phyloP scores from a whole-genome alignment of 2,113 vertebrate species.

The Peromyscus polionotus region DNA sequence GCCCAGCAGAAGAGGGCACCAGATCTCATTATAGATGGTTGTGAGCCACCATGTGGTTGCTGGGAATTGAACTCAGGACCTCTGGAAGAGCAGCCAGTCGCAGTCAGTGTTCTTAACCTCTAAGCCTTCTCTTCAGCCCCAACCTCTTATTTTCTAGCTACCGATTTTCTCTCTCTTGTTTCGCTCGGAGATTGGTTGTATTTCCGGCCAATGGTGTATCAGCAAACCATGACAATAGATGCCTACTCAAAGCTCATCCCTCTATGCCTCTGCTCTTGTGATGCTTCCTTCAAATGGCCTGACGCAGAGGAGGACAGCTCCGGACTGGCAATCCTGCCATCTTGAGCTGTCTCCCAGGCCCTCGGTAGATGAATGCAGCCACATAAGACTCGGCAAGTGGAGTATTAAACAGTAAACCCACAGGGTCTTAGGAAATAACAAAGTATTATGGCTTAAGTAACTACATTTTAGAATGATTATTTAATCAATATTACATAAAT shows the following conservation, averaged over 20 bases:
- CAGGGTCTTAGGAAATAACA: not conserved
- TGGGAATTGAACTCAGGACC: too few species aligned
- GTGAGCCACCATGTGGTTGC: too few species aligned
- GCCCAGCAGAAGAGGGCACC: too few species aligned
- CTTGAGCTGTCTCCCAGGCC: not conserved
- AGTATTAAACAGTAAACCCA: not conserved
- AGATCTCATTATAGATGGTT: too few species aligned
- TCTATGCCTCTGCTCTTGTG: not conserved
- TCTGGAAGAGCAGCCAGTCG: too few species aligned
- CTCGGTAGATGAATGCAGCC: not conserved
- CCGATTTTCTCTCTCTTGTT: not conserved
- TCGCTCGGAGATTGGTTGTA: not conserved
- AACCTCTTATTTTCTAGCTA: not conserved
- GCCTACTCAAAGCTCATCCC: not conserved
- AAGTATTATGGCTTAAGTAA: not conserved
- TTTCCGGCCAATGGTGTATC: not conserved
- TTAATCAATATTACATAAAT: conserved; percentile 29
- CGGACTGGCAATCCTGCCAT: not conserved
- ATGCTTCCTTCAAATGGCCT: not conserved
- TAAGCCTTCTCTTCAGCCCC: too few species aligned
- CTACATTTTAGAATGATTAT: not conserved
- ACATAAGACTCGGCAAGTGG: not conserved
- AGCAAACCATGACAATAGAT: not conserved
- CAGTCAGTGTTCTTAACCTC: too few species aligned
- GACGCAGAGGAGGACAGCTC: not conserved